Evolutionary conservation across 1,140 invertebrate genomes (phyloP), one percentile per base, ranked within the genome.

Genomic region (Scaptodrosophila lebanonensis): DNA sequence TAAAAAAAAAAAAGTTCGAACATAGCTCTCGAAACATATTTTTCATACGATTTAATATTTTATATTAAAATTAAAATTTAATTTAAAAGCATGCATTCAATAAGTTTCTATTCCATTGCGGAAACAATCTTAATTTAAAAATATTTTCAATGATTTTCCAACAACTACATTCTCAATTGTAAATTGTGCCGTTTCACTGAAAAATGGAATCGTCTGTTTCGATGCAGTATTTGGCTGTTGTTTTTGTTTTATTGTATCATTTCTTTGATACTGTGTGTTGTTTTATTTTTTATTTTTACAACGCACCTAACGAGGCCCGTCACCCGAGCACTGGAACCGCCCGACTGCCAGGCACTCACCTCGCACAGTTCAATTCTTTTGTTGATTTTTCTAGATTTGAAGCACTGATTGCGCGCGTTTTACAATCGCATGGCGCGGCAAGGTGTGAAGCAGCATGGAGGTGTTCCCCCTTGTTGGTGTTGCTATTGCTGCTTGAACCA

Each of bases 331-430:
- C 32, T 53, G 45, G 63, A 66, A 66, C 65, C 65, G 66, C 39
- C 30, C 42, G 27, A 17, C 8, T 22, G 30, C 45, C 59, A 66
- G 63, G 51, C 63, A 66, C 62, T 66, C 62, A 66, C 62, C 44
- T 33, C 36, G 53, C 66, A 50, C 45, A 66, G 63, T 77, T 79
- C 59, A 45, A 82, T 79, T 65, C 69, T 44, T 63, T 70, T 79
- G 75, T 79, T 82, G 75, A 66, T 75, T 82, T 79, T 82, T 75
- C 75, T 82, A 82, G 75, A 79, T 79, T 79, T 66, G 53, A 79
- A 70, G 75, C 75, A 79, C 75, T 75, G 75, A 79, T 79, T 79
- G 75, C 59, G 76, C 58, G 43, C 47, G 32, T 69, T 83, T 82
- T 79, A 79, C 69, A 79, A 73, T 64, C 75, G 52, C 49, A 36